Base-by-base conservation (phyloP, 2,113 vertebrate species). In the Grammomys dolichurus region DNA sequence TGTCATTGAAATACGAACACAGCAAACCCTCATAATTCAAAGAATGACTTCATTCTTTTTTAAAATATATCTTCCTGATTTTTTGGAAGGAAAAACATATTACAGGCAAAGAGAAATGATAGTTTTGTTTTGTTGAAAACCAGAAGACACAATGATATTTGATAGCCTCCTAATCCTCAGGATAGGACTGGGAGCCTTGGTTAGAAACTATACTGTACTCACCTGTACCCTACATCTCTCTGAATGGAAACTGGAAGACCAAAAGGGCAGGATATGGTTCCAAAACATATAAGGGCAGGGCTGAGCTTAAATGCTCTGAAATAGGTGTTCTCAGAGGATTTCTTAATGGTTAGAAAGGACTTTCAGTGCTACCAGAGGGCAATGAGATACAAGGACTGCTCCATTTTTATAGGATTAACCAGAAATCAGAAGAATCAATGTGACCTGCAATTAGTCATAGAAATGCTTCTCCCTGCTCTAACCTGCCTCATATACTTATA, bases 11-110 rank as follows among this genome's bases (percentile, higher is more conserved):
- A 81, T 60, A 54, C 20, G 76, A 85, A 81, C 31, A 67, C 2
- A 75, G 22, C 19, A 7, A 58, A 19, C 33, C 28, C 48, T 48
- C 70, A 1, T 33, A 78, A 78, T 73, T 96, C 10, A 93, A 40
- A 75, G 7, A 22, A 54, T 0, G 19, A 20, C 67, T 36, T 82
- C 24, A 46, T 22, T 70, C 51, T 67, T 56, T 40, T 70, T 70
- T 36, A 19, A 17, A 22, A 73, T 7, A 84, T 9, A 84, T 7
- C 80, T 20, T 14, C 10, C 84, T 31, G 89, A 8, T 17, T 12
- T 43, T 1, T 92, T 94, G 40, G 75, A 92, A 95, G 24, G 63
- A 87, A 69, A 95, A 87, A 67, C 40, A 67, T 26, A 70, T 40
- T 81, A 10, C 46, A 19, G 17, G 19, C 6, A 92, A 89, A 92